These are phyloP conservation scores for Carduelis carduelis DNA, from an alignment of 2,797 vertebrate genomes.

Conservation along the genomic window DNA sequence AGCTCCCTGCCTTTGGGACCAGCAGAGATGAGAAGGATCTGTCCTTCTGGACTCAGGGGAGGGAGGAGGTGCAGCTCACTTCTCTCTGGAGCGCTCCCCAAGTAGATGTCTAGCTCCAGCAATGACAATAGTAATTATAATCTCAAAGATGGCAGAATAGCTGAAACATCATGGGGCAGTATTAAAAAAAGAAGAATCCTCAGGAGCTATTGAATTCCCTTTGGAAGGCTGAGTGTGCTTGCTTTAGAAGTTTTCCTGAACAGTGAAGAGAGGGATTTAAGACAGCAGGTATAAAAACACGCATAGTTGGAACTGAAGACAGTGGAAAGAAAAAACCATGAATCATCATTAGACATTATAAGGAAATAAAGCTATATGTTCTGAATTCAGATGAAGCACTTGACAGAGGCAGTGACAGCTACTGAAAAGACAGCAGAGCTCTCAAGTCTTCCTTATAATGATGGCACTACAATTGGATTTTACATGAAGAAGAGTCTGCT, in stretches of 20 bases:
- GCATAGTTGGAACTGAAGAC: background rate
- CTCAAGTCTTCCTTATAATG: background rate
- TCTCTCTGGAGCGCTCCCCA: background rate
- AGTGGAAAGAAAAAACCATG: background rate
- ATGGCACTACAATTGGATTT: background rate
- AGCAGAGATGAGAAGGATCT: background rate
- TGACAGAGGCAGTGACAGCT: slow-evolving; percentile 20
- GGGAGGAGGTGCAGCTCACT: background rate
- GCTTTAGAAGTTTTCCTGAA: background rate
- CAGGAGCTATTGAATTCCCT: background rate
- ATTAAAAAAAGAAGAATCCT: background rate
- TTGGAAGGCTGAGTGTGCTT: background rate
- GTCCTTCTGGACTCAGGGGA: background rate
- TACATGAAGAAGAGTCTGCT: slow-evolving; percentile 3
- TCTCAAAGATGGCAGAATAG: background rate
- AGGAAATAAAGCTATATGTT: slow-evolving; percentile 47
- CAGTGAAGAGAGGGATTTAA: background rate
- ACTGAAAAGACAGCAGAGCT: slow-evolving; percentile 45
- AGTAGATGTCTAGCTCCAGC: background rate
- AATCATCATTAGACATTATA: slow-evolving; percentile 60
- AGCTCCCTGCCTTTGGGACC: background rate
- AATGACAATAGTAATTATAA: slow-evolving; percentile 32
- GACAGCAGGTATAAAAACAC: background rate
- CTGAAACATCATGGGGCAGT: background rate
- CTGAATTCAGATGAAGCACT: slow-evolving; percentile 26